phyloP scores from a whole-genome alignment of 2,113 vertebrate genomes.

The Ameiurus melas region DNA sequence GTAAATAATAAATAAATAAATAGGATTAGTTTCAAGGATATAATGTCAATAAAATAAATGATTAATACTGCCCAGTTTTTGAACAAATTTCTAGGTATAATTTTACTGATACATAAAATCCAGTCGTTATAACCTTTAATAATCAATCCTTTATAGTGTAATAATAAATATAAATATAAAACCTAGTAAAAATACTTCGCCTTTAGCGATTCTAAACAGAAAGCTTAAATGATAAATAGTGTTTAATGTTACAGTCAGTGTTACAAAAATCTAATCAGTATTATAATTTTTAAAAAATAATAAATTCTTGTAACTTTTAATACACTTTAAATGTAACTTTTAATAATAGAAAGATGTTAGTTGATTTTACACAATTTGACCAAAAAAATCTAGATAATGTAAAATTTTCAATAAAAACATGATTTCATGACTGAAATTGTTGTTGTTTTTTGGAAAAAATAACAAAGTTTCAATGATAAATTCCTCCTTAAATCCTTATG shows the following conservation, averaged over 20 bases:
- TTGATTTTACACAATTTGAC: background rate
- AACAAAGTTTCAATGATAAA: background rate
- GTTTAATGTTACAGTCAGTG: background rate
- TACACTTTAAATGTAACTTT: background rate
- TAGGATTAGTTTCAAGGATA: background rate
- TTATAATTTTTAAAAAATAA: background rate
- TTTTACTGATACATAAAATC: background rate
- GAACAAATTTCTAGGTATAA: background rate
- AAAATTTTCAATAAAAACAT: background rate
- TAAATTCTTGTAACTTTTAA: background rate
- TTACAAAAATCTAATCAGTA: background rate
- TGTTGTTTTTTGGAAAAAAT: too few relatives aligned
- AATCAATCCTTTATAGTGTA: background rate
- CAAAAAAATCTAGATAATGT: background rate
- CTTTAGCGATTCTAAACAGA: background rate
- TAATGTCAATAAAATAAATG: background rate
- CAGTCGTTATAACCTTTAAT: background rate
- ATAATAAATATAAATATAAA: background rate
- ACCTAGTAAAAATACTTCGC: too few relatives aligned
- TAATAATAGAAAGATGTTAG: background rate
- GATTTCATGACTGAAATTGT: background rate
- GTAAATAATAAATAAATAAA: background rate
- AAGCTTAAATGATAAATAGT: too few relatives aligned
- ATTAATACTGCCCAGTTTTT: background rate
- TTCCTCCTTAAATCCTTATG: background rate